Conservation (phyloP, 2,888 invertebrate genomes). For the Pandemis corylana region DNA sequence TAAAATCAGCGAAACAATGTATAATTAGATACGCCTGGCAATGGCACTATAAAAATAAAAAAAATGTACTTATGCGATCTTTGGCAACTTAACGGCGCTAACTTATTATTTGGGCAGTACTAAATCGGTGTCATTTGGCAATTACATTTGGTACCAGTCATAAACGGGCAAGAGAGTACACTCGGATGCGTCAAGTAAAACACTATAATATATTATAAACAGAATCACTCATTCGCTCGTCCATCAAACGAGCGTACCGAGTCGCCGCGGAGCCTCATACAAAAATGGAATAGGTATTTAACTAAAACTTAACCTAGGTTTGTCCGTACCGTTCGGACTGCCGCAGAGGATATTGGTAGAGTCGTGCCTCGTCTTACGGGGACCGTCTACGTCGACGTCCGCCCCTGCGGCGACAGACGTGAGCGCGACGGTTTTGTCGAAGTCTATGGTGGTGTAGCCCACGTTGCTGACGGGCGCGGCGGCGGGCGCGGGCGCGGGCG, state of each 20-base stretch:
- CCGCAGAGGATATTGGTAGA: slow-evolving; percentile 87
- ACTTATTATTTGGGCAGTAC: background rate
- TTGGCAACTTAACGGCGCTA: slow-evolving; percentile 2
- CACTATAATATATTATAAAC: background rate
- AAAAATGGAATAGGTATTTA: slow-evolving; percentile 44
- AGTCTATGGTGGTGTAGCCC: slow-evolving; percentile 96
- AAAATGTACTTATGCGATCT: background rate
- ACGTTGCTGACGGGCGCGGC: slow-evolving; percentile 73
- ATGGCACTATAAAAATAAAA: background rate
- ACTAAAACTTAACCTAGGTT: slow-evolving; percentile 51
- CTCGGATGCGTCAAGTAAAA: background rate
- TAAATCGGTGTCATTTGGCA: slow-evolving; percentile 4
- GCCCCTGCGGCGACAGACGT: slow-evolving; percentile 89
- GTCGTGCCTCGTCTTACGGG: slow-evolving; percentile 92
- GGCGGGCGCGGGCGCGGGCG: slow-evolving; percentile 79
- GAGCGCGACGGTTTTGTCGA: slow-evolving; percentile 96
- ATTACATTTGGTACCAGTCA: background rate
- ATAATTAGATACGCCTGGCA: background rate
- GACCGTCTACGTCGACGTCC: slow-evolving; percentile 89
- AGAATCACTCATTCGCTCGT: background rate
- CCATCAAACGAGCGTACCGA: background rate
- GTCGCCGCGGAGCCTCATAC: background rate
- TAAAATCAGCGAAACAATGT: background rate
- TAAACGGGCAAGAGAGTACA: background rate
- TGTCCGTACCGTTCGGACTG: slow-evolving; percentile 69